Conservation (phyloP, 2,797 vertebrate species). For the Sebastes hubbsi region DNA sequence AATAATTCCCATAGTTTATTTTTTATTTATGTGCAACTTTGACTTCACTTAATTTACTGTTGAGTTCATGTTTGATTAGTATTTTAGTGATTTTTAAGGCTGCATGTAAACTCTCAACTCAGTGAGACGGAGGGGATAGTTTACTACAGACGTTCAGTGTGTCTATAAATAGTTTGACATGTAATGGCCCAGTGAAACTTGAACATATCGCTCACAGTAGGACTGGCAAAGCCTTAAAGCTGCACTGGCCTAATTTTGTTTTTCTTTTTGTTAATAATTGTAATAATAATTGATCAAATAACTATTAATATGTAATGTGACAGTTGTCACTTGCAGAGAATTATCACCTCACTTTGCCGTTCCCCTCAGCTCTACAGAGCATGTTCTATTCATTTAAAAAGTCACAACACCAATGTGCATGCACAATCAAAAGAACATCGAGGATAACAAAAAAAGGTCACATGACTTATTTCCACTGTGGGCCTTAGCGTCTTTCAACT, state of each 20-base stretch:
- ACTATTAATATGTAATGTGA: neutral
- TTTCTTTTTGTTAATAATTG: no score
- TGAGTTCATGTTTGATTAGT: neutral
- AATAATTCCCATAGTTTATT: neutral
- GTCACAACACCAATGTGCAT: no score
- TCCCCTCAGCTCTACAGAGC: no score
- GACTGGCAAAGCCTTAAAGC: constrained; percentile 14
- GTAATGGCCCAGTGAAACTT: constrained; percentile 33
- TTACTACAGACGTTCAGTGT: neutral
- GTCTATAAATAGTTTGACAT: constrained; percentile 51
- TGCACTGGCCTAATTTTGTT: neutral
- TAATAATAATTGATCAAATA: no score
- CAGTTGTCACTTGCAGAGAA: neutral
- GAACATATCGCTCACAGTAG: constrained; percentile 9
- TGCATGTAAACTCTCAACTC: neutral
- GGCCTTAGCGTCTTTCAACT: no score
- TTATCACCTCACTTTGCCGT: neutral
- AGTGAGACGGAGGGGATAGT: neutral
- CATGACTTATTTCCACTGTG: no score
- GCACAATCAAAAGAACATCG: no score
- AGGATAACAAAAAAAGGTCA: no score
- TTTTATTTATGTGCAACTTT: neutral
- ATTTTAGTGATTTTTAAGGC: neutral
- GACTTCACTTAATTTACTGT: neutral
- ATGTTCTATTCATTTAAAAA: no score